These are phyloP conservation scores for Speoplatyrhinus poulsoni DNA, from an alignment of 2,113 vertebrate genomes.

Conservation along the genomic window DNA sequence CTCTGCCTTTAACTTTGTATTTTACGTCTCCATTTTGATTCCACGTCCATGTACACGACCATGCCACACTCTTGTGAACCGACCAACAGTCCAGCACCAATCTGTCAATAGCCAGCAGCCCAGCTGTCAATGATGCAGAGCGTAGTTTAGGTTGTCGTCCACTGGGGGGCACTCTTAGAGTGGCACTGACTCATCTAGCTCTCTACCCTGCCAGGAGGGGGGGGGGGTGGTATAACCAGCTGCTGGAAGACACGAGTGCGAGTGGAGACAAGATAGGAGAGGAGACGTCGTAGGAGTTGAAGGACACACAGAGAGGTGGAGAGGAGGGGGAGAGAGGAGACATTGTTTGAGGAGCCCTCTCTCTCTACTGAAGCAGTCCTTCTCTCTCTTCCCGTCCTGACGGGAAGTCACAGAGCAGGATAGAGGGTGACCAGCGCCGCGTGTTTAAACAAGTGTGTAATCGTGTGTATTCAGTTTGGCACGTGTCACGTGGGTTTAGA, in stretches of 20 bases:
- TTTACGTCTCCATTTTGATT: no score
- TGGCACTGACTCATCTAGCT: slow-evolving; percentile 28
- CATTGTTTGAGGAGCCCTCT: neutral
- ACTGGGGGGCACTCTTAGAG: slow-evolving; percentile 71
- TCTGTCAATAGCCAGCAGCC: neutral
- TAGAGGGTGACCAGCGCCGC: slow-evolving; percentile 26
- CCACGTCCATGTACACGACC: no score
- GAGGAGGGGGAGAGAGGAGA: neutral
- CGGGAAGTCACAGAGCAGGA: slow-evolving; percentile 7
- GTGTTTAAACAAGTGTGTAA: slow-evolving; percentile 40
- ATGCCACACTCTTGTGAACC: no score
- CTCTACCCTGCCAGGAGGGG: neutral
- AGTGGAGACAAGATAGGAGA: neutral
- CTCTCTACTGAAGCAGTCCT: no score
- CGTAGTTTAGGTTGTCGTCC: slow-evolving; percentile 47
- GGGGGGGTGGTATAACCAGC: neutral
- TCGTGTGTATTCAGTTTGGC: slow-evolving; percentile 11
- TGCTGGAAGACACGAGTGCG: neutral
- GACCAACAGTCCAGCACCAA: neutral
- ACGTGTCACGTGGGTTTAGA: neutral
- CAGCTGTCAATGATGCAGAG: no score
- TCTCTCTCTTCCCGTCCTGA: no score
- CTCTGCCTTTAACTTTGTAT: no score
- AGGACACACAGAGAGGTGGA: no score
- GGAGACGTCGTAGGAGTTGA: neutral